A percentile compares a stretch with the other conserved stretches of the same genome.
Evolutionary conservation across 2,113 vertebrate genomes (phyloP).

Genomic region (Hippotragus niger): DNA sequence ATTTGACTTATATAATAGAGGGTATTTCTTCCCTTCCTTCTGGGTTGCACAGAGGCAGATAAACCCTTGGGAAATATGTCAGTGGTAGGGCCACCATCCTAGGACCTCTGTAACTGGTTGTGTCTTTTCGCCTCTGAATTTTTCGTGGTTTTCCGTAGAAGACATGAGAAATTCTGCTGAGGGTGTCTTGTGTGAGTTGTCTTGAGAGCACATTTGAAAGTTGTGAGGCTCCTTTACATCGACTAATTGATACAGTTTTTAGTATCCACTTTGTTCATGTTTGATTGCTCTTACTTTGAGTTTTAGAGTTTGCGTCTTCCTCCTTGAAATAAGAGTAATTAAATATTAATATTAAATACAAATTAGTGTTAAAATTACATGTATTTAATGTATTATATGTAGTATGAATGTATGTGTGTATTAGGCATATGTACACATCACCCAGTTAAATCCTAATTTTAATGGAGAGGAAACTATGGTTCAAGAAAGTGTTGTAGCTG

Average conservation of each 20-base stretch:
- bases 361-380: background rate
- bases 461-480: conserved; percentile 11
- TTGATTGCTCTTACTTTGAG: background rate
- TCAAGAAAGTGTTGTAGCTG: background rate
- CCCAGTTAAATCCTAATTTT: background rate
- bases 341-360: background rate
- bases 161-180: background rate
- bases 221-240: background rate
- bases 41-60: background rate
- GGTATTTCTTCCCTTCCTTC: background rate
- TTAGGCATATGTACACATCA: background rate
- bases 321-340: background rate
- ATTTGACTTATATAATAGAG: background rate
- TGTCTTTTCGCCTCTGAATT: background rate
- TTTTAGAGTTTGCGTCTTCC: background rate
- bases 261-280: background rate
- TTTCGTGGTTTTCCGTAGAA: background rate
- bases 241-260: background rate
- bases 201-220: background rate
- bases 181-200: background rate
- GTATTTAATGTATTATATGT: background rate
- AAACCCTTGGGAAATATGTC: background rate
- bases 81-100: background rate
- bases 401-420: background rate
- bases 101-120: background rate